A percentile compares a stretch with the other conserved stretches of the same genome.
phyloP scores from a whole-genome alignment of 2,113 vertebrate species.

The Euleptes europaea region DNA sequence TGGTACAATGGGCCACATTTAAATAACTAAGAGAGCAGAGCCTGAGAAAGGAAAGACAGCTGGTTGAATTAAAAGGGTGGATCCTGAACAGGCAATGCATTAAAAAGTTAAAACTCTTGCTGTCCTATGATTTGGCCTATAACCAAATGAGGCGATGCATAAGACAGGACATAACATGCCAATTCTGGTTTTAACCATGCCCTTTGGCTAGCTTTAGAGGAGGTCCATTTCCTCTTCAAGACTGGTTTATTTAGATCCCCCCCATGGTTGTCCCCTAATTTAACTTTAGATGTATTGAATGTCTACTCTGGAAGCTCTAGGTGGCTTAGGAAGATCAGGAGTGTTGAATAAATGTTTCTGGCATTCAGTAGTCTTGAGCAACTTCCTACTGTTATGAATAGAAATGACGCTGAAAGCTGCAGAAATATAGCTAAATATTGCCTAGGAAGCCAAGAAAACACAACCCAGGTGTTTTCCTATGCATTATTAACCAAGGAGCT shows the following conservation, averaged over 20 bases:
- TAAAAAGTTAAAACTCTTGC: neutral
- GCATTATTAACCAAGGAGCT: neutral
- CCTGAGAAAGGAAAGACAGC: neutral
- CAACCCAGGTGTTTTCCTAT: neutral
- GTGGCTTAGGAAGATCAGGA: neutral
- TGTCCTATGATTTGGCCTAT: neutral
- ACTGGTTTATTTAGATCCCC: no score
- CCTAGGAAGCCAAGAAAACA: neutral
- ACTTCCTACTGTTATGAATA: neutral
- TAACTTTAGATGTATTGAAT: neutral
- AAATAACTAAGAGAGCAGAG: neutral
- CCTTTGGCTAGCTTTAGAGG: neutral
- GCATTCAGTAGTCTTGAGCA: neutral
- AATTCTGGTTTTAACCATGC: neutral
- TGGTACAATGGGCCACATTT: neutral
- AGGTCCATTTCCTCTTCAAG: neutral
- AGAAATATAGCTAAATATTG: neutral
- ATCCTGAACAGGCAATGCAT: neutral
- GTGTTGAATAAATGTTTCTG: neutral
- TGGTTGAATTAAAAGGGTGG: neutral
- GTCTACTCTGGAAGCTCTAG: neutral
- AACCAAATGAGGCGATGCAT: neutral
- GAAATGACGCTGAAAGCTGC: constrained; percentile 11
- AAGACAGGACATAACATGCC: neutral
- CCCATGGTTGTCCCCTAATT: no score